These are phyloP conservation scores for Patella depressa DNA, from an alignment of 2,888 invertebrate species.

Conservation along the genomic window DNA sequence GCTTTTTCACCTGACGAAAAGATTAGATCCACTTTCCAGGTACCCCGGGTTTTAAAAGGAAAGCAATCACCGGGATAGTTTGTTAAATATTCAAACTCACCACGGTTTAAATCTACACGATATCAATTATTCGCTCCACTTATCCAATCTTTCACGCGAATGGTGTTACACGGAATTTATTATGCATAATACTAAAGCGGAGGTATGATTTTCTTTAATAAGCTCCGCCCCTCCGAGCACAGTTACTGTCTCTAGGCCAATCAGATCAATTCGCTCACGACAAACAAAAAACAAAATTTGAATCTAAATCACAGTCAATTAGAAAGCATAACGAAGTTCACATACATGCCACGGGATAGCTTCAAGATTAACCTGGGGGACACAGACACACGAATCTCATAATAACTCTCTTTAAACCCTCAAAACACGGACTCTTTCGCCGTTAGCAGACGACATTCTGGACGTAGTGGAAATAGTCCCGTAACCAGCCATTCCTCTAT, in stretches of 20 bases:
- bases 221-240: conserved; percentile 19
- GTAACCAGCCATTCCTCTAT: neutral
- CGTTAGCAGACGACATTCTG: conserved; percentile 9
- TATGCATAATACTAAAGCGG: neutral
- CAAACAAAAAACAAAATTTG: conserved; percentile 60
- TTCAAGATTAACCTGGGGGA: conserved; percentile 16
- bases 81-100: too few species aligned
- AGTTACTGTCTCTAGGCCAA: conserved; percentile 41
- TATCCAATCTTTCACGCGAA: conserved; percentile 1
- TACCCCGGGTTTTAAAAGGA: too few species aligned
- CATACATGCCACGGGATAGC: conserved; percentile 49
- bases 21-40: too few species aligned
- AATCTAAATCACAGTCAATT: conserved; percentile 64
- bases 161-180: neutral
- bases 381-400: conserved; percentile 15
- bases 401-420: conserved; percentile 11
- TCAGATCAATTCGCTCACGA: conserved; percentile 36
- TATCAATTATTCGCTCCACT: conserved; percentile 7
- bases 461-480: conserved; percentile 13
- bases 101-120: conserved; percentile 8
- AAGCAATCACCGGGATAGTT: too few species aligned
- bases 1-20: conserved; percentile 5
- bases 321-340: conserved; percentile 56
- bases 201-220: neutral
- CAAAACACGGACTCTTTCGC: conserved; percentile 11